Base-by-base conservation (phyloP, 2,797 vertebrate species). In the Columba guinea region DNA sequence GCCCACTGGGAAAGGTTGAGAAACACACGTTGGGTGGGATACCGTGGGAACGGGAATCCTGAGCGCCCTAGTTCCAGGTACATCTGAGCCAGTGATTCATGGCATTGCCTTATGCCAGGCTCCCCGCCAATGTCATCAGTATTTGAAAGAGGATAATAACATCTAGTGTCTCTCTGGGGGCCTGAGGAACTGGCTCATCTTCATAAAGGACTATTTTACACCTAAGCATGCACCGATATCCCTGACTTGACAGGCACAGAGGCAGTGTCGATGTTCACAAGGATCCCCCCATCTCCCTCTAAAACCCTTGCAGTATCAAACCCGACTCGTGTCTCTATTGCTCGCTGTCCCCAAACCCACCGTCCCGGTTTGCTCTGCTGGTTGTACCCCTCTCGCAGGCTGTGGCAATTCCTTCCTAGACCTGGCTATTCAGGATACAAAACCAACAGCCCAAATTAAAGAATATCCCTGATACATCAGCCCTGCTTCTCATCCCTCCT, bases 71-170 rank as follows among this genome's bases (percentile, higher is more conserved):
- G 89, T 60, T 35, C 67, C 12, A 24, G 73, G 94, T 82, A 63
- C 46, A 55, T 44, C 67, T 11, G 59, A 69, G 85, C 39, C 46
- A 12, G 89, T 95, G 94, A 97, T 59, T 96, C 96, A 97, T 51
- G 2, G 24, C 9, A 1, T 55, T 77, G 89, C 90, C 77, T 67
- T 78, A 30, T 6, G 16, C 55, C 1, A 6, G 91, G 87, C 87
- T 77, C 64, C 11, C n/a, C 22, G 93, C 84, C 91, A 80, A 11
- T 2, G 9, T 9, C 39, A 34, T 53, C 15, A 5, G 3, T 7
- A 11, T 10, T 53, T 22, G 24, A 83, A 51, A 63, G 39, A 84
- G n/a, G 28, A 35, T 18, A 77, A 46, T 21, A 62, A 67, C 8
- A 35, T 5, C 10, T 3, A 7, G 17, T 23, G 28, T 58, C 18